Conservation (phyloP, 30 jellyfish, hydroid and myxozoan genomes). For the Clytia hemisphaerica region DNA sequence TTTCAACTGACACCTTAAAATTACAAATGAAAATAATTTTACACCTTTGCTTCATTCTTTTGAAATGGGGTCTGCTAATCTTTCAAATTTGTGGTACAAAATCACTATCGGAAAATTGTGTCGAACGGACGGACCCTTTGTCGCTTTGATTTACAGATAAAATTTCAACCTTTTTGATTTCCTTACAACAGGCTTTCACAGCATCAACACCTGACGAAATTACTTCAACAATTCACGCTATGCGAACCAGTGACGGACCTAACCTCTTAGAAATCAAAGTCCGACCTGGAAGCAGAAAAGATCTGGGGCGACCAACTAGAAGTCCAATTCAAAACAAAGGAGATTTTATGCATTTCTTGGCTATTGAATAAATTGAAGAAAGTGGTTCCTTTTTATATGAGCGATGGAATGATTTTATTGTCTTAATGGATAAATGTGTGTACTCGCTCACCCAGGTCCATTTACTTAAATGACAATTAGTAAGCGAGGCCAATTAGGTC, state of each 20-base stretch:
- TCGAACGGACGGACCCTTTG: too few relatives aligned
- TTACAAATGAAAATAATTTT: too few relatives aligned
- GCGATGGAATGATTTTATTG: too few relatives aligned
- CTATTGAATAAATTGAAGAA: slow-evolving; percentile 53
- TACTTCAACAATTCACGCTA: slow-evolving; percentile 48
- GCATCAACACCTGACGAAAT: slow-evolving; percentile 88
- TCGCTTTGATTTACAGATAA: background rate
- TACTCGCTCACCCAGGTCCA: too few relatives aligned
- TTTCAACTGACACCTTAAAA: too few relatives aligned
- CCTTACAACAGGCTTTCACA: slow-evolving; percentile 65
- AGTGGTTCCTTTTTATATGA: background rate
- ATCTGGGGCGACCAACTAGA: slow-evolving; percentile 96
- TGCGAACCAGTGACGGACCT: slow-evolving; percentile 95
- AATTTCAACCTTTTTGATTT: background rate
- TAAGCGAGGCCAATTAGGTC: too few relatives aligned
- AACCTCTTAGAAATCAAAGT: slow-evolving; percentile 81
- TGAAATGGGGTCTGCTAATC: too few relatives aligned
- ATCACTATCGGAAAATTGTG: too few relatives aligned
- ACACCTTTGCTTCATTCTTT: too few relatives aligned
- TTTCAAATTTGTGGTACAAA: too few relatives aligned
- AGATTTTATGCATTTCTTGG: slow-evolving; percentile 93
- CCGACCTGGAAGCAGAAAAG: slow-evolving; percentile 70
- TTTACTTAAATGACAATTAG: too few relatives aligned
- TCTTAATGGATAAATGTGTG: too few relatives aligned
- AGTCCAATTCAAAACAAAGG: slow-evolving; percentile 91